Evolutionary conservation across 2,797 vertebrate species (phyloP).

Genomic region (Alouatta caraya): DNA sequence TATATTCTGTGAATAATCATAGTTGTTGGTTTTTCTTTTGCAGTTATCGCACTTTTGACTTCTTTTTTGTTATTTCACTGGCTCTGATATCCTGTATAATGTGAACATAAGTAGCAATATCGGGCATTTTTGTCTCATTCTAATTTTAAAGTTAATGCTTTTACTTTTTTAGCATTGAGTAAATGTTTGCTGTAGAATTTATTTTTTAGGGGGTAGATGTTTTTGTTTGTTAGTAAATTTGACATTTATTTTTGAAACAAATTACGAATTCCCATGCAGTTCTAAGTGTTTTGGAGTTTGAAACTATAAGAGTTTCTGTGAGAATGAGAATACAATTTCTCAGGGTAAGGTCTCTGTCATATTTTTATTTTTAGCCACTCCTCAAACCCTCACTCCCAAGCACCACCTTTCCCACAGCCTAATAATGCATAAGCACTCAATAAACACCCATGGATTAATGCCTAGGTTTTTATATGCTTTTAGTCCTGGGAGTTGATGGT

Average conservation of each 20-base stretch:
- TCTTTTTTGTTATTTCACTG: slow-evolving; percentile 12
- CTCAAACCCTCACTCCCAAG: background rate
- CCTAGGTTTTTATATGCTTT: background rate
- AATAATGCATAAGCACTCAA: background rate
- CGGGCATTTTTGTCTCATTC: background rate
- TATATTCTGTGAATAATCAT: background rate
- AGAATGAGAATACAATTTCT: background rate
- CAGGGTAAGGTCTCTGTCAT: background rate
- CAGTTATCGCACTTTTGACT: background rate
- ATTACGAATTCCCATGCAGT: background rate
- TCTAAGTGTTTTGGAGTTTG: background rate
- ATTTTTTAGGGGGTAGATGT: background rate
- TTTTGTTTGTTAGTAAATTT: slow-evolving; percentile 39
- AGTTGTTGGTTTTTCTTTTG: background rate
- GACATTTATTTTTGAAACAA: slow-evolving; percentile 11
- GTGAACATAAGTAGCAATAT: background rate
- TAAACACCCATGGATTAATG: background rate
- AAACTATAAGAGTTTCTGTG: background rate
- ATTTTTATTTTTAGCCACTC: background rate
- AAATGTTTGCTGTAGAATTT: background rate
- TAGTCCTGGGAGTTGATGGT: background rate
- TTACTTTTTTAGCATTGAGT: background rate
- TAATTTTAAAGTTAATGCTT: slow-evolving; percentile 21
- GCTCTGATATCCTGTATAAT: background rate
- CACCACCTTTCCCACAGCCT: background rate